Base-by-base conservation (phyloP, 1,140 invertebrate genomes). In the Aleiodes sp. region DNA sequence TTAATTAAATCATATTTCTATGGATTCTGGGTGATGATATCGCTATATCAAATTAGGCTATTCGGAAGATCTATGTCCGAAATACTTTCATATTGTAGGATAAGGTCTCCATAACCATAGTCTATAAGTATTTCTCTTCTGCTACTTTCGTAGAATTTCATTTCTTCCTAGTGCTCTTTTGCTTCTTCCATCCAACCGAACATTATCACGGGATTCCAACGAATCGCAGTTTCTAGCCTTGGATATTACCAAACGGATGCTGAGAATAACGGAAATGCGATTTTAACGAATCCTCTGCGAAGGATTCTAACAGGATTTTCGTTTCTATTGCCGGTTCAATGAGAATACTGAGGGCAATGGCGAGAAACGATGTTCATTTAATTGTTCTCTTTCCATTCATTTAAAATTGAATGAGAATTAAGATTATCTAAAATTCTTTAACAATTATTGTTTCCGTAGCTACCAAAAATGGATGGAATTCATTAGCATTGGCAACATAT, bases 241-340 rank as follows among this genome's bases (percentile, higher is more conserved):
- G 60, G 60, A 39, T 63, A 52, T 63, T 39, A 39, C 35, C 60
- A 33, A 14, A 41, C 35, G 60, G 35, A 63, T 63, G 60, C 35
- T 26, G 14, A 16, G 26, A 16, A 63, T 63, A 63, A 39, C 60
- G 60, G 35, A 37, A 63, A 63, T 63, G 60, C 33, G 60, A 63
- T 63, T 63, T 63, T 63, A 63, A 63, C 60, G 60, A 63, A 63
- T 37, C 19, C 60, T 46, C 14, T 63, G 31, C 12, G 9, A 33
- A 63, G 31, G 24, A 21, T 63, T 37, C 28, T 39, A 39, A 33
- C 57, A 3, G 60, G 60, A 63, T 63, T 39, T 39, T 63, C 60
- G 6, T 39, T 24, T 21, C 1, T 14, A 21, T 16, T 2, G 16
- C 7, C 19, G 33, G 46, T 52, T 21, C 31, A 52, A 9, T n/a